Evolutionary conservation across 1,140 invertebrate species (phyloP).

Genomic region (Sogatella furcifera): DNA sequence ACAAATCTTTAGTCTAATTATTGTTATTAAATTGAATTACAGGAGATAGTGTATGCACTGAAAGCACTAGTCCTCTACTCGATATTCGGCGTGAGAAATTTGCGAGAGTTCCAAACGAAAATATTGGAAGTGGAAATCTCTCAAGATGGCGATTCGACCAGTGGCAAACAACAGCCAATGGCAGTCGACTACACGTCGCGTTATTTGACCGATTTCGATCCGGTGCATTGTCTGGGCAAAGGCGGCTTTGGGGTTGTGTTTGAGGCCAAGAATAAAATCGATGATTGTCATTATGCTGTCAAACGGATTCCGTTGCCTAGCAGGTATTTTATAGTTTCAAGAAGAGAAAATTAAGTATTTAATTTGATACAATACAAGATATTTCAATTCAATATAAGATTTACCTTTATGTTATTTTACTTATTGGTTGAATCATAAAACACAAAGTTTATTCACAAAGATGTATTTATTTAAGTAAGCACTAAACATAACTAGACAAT

Average conservation of each 20-base stretch:
- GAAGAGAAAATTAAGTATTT: too few relatives aligned
- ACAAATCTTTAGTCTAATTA: too few relatives aligned
- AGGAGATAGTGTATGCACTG: neutral
- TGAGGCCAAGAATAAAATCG: constrained; percentile 88
- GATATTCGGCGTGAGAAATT: constrained; percentile 27
- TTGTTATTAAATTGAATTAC: too few relatives aligned
- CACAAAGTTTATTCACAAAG: too few relatives aligned
- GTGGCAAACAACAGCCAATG: neutral
- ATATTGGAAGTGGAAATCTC: neutral
- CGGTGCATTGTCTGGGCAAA: constrained; percentile 69
- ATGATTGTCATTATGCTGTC: constrained; percentile 89
- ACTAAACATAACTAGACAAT: too few relatives aligned
- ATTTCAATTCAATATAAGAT: too few relatives aligned
- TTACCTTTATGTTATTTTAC: too few relatives aligned
- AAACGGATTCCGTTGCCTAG: constrained; percentile 86
- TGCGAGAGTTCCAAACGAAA: neutral
- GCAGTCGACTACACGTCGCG: constrained; percentile 42
- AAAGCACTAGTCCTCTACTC: constrained; percentile 19
- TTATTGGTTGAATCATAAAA: too few relatives aligned
- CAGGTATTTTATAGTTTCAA: too few relatives aligned
- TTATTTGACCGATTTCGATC: constrained; percentile 79
- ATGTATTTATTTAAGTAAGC: too few relatives aligned
- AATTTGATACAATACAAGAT: too few relatives aligned
- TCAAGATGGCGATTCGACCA: neutral
- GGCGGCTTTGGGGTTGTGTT: constrained; percentile 98